Conservation (phyloP, 2,888 invertebrate genomes). For the Tetanocera ferruginea region DNA sequence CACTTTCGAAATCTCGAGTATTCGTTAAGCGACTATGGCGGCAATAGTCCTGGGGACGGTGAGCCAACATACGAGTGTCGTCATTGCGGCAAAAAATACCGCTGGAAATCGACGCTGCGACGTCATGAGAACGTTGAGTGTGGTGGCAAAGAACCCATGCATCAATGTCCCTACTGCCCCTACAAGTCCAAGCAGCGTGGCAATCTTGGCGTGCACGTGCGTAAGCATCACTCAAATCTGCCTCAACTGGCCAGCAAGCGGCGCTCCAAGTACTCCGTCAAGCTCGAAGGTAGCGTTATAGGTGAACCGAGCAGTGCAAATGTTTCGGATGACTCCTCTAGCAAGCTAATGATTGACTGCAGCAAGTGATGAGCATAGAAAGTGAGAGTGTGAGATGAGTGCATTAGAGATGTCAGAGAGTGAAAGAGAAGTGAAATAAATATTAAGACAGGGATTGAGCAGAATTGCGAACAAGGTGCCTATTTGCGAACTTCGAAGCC, state of each 20-base stretch:
- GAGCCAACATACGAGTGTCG: conserved; percentile 73
- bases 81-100: conserved; percentile 86
- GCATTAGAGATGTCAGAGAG: neutral
- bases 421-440: neutral
- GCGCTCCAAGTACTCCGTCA: conserved; percentile 63
- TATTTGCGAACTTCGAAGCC: conserved; percentile 6
- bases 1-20: conserved; percentile 62
- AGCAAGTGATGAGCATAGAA: conserved; percentile 52
- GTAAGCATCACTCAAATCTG: conserved; percentile 77
- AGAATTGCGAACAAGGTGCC: neutral
- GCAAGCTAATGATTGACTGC: conserved; percentile 62
- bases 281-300: conserved; percentile 53
- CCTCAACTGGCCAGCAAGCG: conserved; percentile 66
- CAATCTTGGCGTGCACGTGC: conserved; percentile 83
- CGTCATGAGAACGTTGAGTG: conserved; percentile 87
- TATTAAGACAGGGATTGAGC: neutral
- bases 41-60: conserved; percentile 54
- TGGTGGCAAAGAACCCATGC: conserved; percentile 84
- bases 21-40: conserved; percentile 61
- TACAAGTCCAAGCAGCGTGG: conserved; percentile 84
- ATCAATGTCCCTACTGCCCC: conserved; percentile 83
- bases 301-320: conserved; percentile 49
- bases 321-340: conserved; percentile 61
- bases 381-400: neutral
- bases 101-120: conserved; percentile 87